Base-by-base conservation (phyloP, 2,797 vertebrate species). In the Eremophila alpestris region DNA sequence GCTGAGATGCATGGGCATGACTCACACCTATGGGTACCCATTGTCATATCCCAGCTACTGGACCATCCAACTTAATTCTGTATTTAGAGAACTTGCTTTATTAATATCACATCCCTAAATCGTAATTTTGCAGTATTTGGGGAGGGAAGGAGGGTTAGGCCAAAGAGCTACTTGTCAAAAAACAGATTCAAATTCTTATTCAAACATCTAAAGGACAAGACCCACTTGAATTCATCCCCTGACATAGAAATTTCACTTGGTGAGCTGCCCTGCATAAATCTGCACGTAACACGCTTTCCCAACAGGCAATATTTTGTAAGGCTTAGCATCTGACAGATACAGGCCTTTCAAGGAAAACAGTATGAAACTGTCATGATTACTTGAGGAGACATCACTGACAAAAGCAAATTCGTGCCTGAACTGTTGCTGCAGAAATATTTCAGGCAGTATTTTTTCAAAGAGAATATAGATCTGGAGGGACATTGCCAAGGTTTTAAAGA, bases 281-380 rank as follows among this genome's bases (percentile, higher is more conserved):
- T 92, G 87, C 89, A 89, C 83, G 74, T 87, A 91, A 87, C 91
- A 92, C 38, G 21, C 74, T 75, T 89, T 89, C 94, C 78, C 67
- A 93, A 77, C 87, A 93, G 96, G 87, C 95, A 94, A 54, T 92
- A 95, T 90, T 94, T 95, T 86, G 90, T 59, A 84, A 93, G 87
- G 73, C 73, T 93, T 93, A 84, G 73, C 82, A 93, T 87, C 80
- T 83, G 93, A 97, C 94, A 96, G 93, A 94, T 86, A 93, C 96
- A 97, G 93, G 80, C 95, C 93, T 71, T 93, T 96, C 93, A 89
- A 89, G 71, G 93, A 81, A 86, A 97, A 89, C 81, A 95, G 95
- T 87, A 96, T 48, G 95, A 97, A 95, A 89, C 93, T 91, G 93
- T 95, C 94, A 60, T 32, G 71, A 92, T 89, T 87, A 82, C 74